Base-by-base conservation (phyloP, 2,113 vertebrate genomes). In the Gavialis gangeticus region DNA sequence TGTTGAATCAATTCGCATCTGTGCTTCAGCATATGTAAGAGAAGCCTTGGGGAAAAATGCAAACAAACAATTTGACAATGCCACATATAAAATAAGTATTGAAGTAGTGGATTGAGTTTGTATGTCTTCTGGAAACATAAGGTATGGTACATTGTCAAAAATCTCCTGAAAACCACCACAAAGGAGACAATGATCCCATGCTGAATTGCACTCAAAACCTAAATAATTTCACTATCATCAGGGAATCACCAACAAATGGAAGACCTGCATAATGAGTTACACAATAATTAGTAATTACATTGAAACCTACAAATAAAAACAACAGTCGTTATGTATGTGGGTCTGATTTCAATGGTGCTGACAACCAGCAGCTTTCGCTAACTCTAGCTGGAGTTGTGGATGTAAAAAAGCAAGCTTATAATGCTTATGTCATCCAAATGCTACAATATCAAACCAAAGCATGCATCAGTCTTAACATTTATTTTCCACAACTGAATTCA, bases 1-100 rank as follows among this genome's bases (percentile, higher is more conserved):
- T 82, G 98, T 77, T 80, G 99, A 99, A 95, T 99, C 99, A 64
- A 99, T 99, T 98, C 97, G 99, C 99, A 99, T 99, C 96, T 99
- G 99, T 93, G 99, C 99, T 97, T 99, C 99, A 0, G 99, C 99
- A 3, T 99, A 99, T 0, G 99, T 99, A 89, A 99, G 98, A 75
- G 99, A 99, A 71, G 99, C 99, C 99, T 99, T 91, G 60, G 92
- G 79, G 75, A 89, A 15, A 90, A 95, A 82, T 6, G 58, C 16
- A 79, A 79, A 24, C 8, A n/a, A 59, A 88, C 46, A 27, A 16
- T 37, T 17, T 63, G 25, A 80, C 1, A 78, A 9, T 11, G 7
- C 6, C 4, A 85, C 15, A 75, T 2, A 4, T 7, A 78, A 88
- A 46, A 0, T 85, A 24, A 82, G 57, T 19, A 57, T 22, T 12